These are phyloP conservation scores for Beroe forskalii DNA, from an alignment of 37 sponge, comb jelly and placozoan genomes.

Conservation along the genomic window DNA sequence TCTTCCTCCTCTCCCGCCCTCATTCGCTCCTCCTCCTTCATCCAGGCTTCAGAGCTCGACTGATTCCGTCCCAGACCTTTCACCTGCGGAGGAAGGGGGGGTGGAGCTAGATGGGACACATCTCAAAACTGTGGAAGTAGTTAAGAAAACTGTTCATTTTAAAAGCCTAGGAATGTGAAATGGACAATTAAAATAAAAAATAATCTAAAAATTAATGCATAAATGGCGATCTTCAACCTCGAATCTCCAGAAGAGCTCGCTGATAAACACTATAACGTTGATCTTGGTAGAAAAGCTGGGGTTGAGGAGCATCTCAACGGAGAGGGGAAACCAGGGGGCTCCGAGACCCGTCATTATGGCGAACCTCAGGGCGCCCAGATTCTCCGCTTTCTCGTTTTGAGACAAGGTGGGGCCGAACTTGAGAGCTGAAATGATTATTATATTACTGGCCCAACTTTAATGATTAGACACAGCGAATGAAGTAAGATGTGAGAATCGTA, in stretches of 20 bases:
- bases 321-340: constrained; percentile 20
- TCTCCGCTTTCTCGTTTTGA: constrained; percentile 10
- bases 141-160: no score
- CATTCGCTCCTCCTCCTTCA: constrained; percentile 5
- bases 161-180: no score
- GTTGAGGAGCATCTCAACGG: constrained; percentile 39
- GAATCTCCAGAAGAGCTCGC: constrained; percentile 59
- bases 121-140: no score
- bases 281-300: constrained; percentile 52
- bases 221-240: no score
- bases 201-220: no score
- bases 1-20: background rate
- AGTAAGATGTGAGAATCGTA: no score
- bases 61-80: constrained; percentile 15
- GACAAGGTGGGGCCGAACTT: constrained; percentile 23
- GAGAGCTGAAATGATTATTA: constrained; percentile 43
- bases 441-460: no score
- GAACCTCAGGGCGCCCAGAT: constrained; percentile 36
- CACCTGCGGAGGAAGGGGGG: background rate
- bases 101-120: no score
- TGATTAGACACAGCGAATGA: no score
- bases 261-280: constrained; percentile 33
- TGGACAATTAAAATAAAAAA: no score
- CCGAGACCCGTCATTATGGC: constrained; percentile 30
- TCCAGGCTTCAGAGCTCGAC: constrained; percentile 19